phyloP scores from a whole-genome alignment of 2,797 vertebrate species.

The Dicrostonyx torquatus region DNA sequence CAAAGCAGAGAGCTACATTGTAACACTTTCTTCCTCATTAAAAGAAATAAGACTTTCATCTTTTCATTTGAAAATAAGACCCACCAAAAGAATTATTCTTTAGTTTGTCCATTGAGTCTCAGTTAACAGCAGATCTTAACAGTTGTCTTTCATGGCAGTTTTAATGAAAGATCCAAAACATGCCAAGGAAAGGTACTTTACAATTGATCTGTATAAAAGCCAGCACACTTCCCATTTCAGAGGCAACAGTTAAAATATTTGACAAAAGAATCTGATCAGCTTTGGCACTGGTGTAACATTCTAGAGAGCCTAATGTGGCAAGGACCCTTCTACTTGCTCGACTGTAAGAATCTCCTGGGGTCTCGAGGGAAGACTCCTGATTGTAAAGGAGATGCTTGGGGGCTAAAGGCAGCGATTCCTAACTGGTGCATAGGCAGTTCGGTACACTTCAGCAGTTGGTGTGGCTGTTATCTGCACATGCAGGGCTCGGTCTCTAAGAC shows the following conservation, averaged over 20 bases:
- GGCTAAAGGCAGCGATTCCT: not conserved
- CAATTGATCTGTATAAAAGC: not conserved
- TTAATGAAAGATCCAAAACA: conserved; percentile 11
- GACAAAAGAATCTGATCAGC: not conserved
- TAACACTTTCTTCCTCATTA: not conserved
- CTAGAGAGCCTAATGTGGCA: not conserved
- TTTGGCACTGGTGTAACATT: not conserved
- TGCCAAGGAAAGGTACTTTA: not conserved
- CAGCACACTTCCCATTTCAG: not conserved
- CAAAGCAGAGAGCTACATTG: not conserved
- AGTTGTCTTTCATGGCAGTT: not conserved
- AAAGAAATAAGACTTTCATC: not conserved
- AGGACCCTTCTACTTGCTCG: not conserved
- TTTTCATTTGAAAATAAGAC: not conserved
- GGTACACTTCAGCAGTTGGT: not conserved
- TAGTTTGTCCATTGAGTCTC: not conserved
- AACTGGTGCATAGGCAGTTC: not conserved
- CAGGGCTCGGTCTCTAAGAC: not conserved
- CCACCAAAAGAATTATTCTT: not conserved
- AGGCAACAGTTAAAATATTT: conserved; percentile 42
- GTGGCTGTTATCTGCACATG: not conserved
- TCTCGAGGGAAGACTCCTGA: not conserved
- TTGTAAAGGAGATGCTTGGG: not conserved
- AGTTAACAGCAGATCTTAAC: not conserved
- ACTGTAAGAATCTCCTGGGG: not conserved